Evolutionary conservation across 2,113 vertebrate species (phyloP), one percentile per base, ranked within the genome.

Genomic region (Eublepharis macularius): DNA sequence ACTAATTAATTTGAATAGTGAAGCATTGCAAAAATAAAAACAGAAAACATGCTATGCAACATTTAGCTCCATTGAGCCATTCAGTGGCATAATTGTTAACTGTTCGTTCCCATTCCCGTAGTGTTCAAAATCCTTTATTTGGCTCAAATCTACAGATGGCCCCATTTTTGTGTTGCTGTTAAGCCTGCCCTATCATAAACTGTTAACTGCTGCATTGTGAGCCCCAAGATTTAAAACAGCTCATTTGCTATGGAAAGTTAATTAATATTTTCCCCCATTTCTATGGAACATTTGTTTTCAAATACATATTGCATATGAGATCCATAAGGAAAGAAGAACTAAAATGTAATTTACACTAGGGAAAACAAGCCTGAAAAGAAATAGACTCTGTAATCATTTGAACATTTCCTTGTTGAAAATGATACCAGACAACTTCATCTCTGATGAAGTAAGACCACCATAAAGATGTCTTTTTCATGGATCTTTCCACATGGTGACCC

Each of bases 1-100:
- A 81, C 88, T 94, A 94, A 93, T 94, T 93, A 93, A 93, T 94
- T 90, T 86, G 87, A 92, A 93, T 51, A 72, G 79, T 77, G 66
- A 91, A 93, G 79, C 76, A 54, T 51, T 76, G 81, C 54, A 91
- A 90, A 92, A 91, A 91, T 86, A 90, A 88, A 92, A 91, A 70
- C n/a, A 76, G 81, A 89, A 77, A 92, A 85, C 75, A 47, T 36
- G 84, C 88, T 87, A 92, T 84, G 93, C 93, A 93, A 93, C 92
- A 91, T 94, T 95, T 92, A 90, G 65, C 81, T 91, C 82, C 89
- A 91, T 83, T 82, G 90, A 94, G 86, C 89, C 92, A 88, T 91
- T 83, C 47, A 91, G 78, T 34, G 84, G 79, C 82, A 76, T 87
- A 80, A 87, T 93, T 95, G 94, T 92, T 88, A 91, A 86, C 89